Evolutionary conservation across 2,888 invertebrate species (phyloP).

Genomic region (Leptopilina myrica): DNA sequence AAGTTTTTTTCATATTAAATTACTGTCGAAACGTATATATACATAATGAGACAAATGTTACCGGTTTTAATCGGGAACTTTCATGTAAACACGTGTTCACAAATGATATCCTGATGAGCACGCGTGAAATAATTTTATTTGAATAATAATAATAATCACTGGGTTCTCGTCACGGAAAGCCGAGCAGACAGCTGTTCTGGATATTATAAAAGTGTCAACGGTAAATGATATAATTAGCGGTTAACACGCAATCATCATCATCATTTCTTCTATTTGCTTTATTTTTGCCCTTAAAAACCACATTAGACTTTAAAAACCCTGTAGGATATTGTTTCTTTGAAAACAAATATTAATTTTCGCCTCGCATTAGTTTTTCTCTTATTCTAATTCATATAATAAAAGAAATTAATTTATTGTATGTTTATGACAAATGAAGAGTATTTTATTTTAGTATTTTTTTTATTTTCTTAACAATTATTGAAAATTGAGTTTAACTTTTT

Average conservation of each 20-base stretch:
- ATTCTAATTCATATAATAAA: too few relatives aligned
- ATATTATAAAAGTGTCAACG: not conserved
- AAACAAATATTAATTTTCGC: too few relatives aligned
- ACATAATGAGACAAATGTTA: slow-evolving; percentile 2
- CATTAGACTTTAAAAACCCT: too few relatives aligned
- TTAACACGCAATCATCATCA: slow-evolving; percentile 43
- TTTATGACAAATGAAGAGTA: too few relatives aligned
- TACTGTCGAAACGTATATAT: not conserved
- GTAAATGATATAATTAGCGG: slow-evolving; percentile 57
- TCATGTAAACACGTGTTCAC: slow-evolving; percentile 5
- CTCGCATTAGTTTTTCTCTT: too few relatives aligned
- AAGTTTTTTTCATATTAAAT: not conserved
- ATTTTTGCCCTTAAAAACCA: not conserved
- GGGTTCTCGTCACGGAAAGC: slow-evolving; percentile 49
- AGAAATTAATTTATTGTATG: too few relatives aligned
- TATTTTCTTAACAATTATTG: too few relatives aligned
- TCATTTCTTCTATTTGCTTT: not conserved
- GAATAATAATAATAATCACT: slow-evolving; percentile 26
- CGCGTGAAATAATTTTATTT: slow-evolving; percentile 19
- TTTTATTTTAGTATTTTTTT: too few relatives aligned
- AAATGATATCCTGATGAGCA: slow-evolving; percentile 14
- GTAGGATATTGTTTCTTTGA: too few relatives aligned
- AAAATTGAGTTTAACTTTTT: too few relatives aligned
- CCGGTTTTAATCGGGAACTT: not conserved
- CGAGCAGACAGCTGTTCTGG: not conserved